Evolutionary conservation across 2,797 vertebrate species (phyloP), one percentile per base, ranked within the genome.

Genomic region (Urocyon cinereoargenteus): DNA sequence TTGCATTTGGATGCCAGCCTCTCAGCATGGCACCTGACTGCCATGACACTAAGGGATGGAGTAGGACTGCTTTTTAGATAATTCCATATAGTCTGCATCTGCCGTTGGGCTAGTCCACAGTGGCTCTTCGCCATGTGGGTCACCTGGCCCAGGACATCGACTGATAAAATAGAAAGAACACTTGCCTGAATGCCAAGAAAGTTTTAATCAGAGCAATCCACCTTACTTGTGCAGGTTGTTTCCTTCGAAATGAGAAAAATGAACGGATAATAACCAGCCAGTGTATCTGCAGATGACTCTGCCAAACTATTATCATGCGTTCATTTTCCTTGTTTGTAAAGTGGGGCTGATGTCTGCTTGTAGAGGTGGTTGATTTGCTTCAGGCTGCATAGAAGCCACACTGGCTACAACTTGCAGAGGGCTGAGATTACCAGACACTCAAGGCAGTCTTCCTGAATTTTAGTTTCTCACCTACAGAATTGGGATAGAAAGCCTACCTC

Each of bases 311-410:
- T 8, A 19, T 5, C 31, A 0, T 12, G 0, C 22, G 28, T 49
- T 19, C 6, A 0, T 88, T 91, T 57, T 59, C 64, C 22, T 34
- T 34, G 24, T 55, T 14, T 26, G 4, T 45, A 49, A 86, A 61
- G 28, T 2, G 3, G 7, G n/a, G 21, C 59, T 5, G 3, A 2
- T 53, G 0, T 0, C 49, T 7, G 13, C n/a, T 81, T 70, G 26
- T 13, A 12, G 8, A 57, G 19, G n/a, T 36, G 18, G 55, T 40
- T 26, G 62, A 26, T 26, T n/a, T 75, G 83, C 36, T 31, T 70
- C 12, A 3, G 61, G 24, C 15, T 13, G 22, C 28, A 2, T 5
- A 6, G 45, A 86, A 34, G 16, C 34, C 57, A 11, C 7, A 0
- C 3, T 31, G 5, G 16, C 53, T 26, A 0, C 55, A 12, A 0